These are phyloP conservation scores for Dicentrarchus labrax DNA, from an alignment of 2,113 vertebrate genomes.

Conservation along the genomic window DNA sequence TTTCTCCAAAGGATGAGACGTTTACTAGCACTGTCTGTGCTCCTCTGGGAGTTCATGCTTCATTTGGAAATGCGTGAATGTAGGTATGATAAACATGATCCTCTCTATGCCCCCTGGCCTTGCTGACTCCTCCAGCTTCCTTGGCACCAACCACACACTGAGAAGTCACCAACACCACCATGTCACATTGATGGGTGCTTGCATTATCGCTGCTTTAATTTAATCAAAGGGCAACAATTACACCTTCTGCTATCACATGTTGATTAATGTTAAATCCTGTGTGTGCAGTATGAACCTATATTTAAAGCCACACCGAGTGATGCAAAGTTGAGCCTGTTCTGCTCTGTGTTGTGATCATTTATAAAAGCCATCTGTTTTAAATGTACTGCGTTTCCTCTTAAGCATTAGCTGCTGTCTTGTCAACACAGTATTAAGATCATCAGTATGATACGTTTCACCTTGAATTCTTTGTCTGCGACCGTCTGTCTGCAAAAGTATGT, in stretches of 20 bases:
- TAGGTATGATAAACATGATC: conserved; percentile 76
- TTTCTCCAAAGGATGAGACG: conserved; percentile 54
- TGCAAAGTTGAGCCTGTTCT: not conserved
- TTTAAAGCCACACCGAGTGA: not conserved
- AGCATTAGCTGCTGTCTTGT: conserved; percentile 71
- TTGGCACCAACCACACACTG: conserved; percentile 32
- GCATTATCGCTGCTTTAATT: not conserved
- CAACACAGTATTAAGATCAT: conserved; percentile 82
- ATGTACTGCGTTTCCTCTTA: conserved; percentile 49
- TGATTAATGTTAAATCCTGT: not conserved
- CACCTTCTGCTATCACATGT: not conserved
- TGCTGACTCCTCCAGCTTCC: conserved; percentile 46
- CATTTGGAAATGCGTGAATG: conserved; percentile 72
- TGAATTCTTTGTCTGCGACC: conserved; percentile 54
- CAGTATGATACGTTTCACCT: conserved; percentile 73
- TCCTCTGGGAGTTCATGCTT: conserved; percentile 77
- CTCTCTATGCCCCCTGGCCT: conserved; percentile 37
- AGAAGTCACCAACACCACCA: not conserved
- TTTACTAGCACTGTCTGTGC: conserved; percentile 39
- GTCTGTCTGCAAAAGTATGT: conserved; percentile 49
- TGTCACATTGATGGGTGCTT: not conserved
- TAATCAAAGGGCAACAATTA: not conserved
- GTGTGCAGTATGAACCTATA: not conserved
- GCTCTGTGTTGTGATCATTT: conserved; percentile 20
- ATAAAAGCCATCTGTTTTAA: conserved; percentile 26